Percentiles rank a stretch among this genome's conserved stretches.
Evolutionary conservation across 1,140 invertebrate genomes (phyloP).

Genomic region (Samia ricini): DNA sequence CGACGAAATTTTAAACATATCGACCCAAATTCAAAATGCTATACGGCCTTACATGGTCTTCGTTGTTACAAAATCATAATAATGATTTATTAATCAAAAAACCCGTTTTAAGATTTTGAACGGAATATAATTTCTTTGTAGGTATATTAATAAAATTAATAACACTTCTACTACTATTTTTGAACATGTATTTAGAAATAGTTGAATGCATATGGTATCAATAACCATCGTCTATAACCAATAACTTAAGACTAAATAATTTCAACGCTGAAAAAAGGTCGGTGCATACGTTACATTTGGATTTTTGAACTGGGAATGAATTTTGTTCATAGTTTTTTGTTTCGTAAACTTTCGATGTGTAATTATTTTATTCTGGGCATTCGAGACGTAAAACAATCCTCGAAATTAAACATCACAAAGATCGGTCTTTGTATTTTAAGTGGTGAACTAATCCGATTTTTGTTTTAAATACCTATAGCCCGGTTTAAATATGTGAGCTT

Average conservation of each 20-base stretch:
- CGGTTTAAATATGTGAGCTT: no score
- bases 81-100: slow-evolving; percentile 2
- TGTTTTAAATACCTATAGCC: no score
- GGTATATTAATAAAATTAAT: no score
- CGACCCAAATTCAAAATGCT: slow-evolving; percentile 21
- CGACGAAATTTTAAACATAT: slow-evolving; percentile 25
- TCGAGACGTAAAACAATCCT: no score
- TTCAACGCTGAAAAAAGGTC: background rate
- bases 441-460: no score
- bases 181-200: background rate
- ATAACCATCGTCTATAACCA: background rate
- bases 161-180: background rate
- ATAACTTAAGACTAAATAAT: background rate
- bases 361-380: no score
- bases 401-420: no score
- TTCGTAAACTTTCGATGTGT: no score
- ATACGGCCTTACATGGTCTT: slow-evolving; percentile 5
- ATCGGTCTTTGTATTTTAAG: no score
- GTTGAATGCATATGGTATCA: background rate
- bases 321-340: no score
- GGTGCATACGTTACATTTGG: background rate
- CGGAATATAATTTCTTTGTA: background rate
- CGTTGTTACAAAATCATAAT: slow-evolving; percentile 3
- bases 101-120: background rate
- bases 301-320: no score